Base-by-base conservation (phyloP, 2,888 invertebrate genomes). In the Philopedon plagiatum region DNA sequence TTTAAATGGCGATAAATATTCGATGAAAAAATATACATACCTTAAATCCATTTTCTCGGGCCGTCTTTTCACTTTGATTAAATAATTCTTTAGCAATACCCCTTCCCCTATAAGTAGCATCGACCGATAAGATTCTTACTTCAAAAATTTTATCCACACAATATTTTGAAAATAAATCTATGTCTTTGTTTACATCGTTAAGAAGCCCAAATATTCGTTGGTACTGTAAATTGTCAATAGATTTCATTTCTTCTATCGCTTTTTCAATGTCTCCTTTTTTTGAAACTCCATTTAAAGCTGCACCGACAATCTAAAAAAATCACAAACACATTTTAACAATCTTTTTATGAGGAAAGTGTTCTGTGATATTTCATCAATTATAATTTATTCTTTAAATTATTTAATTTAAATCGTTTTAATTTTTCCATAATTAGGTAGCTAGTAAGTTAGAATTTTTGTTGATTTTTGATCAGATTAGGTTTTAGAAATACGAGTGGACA, bases 111-210 rank as follows among this genome's bases (percentile, higher is more conserved):
- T 89, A 93, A 75, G 86, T 84, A 66, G 89, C 87, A 73, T 93
- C 92, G 19, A 95, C 94, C 7, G 94, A 94, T 39, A 95, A 89
- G 77, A 95, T 94, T 73, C 94, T 88, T 78, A 94, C 90, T 86
- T 95, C 95, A 81, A 95, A 91, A 54, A 94, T 89, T 78, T 90
- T 89, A 18, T 92, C 91, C 51, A 93, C 91, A 74, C 88, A 83
- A 83, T 91, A 93, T 76, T 87, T 87, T 9, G 83, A 86, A 81
- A 94, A 95, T 18, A 95, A 86, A 83, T 94, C 90, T 71, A 91
- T 81, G 76, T 90, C 90, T 60, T 90, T 88, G 83, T 92, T 93
- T 57, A 92, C 89, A 49, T 88, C 89, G 85, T 93, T 92, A 18
- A 95, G 87, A 74, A 94, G 88, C 58, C 91, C 91, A 82, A 94